Evolutionary conservation across 2,113 vertebrate species (phyloP).

Genomic region (Turnix velox): DNA sequence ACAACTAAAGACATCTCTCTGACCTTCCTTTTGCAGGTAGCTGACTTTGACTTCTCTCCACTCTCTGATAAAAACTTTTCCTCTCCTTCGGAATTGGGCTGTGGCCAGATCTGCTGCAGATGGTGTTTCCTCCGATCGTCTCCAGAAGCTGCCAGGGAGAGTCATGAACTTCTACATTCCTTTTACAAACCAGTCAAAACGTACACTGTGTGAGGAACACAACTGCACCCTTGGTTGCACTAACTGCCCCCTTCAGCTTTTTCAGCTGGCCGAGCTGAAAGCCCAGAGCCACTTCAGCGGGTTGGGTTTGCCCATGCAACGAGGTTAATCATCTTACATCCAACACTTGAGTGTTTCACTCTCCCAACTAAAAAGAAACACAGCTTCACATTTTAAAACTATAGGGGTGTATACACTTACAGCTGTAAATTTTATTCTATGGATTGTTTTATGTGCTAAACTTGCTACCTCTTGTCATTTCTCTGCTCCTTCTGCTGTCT

Average conservation of each 20-base stretch:
- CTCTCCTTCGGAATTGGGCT: constrained; percentile 11
- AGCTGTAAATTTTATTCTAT: constrained; percentile 52
- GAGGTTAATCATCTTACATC: not conserved
- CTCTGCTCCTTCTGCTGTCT: not conserved
- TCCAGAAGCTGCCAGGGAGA: constrained; percentile 56
- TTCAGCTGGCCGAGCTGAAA: not conserved
- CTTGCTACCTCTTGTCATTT: constrained; percentile 49
- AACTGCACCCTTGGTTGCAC: not conserved
- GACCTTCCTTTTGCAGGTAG: constrained; percentile 50
- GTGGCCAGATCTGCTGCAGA: constrained; percentile 55
- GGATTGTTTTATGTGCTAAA: constrained; percentile 40
- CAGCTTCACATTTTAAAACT: constrained; percentile 35
- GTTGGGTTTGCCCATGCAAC: not conserved
- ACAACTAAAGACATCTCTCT: not conserved
- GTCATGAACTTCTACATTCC: constrained; percentile 62
- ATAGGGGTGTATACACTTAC: not conserved
- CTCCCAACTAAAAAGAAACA: not conserved
- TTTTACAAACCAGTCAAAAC: constrained; percentile 69
- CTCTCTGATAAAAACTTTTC: constrained; percentile 52
- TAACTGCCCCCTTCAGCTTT: not conserved
- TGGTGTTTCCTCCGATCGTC: constrained; percentile 41
- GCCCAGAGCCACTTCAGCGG: not conserved
- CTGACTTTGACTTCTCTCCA: constrained; percentile 76
- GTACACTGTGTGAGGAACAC: constrained; percentile 65
- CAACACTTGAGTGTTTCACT: not conserved